phyloP scores from a whole-genome alignment of 92 coral and sea anemone genomes.

The Palythoa heliodiscus region DNA sequence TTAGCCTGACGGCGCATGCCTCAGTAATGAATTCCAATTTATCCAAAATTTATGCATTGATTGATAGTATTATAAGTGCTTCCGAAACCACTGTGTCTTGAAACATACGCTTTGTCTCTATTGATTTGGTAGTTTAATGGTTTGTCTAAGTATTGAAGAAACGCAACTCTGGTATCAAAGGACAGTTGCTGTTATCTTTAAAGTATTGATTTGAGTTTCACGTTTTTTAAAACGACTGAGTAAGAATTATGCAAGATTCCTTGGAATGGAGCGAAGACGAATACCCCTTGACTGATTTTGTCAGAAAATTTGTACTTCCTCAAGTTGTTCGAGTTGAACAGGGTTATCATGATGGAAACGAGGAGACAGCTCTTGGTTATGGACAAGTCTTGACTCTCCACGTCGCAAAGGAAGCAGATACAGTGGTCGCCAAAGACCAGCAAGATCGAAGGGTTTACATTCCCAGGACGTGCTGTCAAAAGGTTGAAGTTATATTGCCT shows the following conservation, averaged over 20 bases:
- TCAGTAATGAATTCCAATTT: too few species aligned
- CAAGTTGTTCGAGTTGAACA: constrained; percentile 45
- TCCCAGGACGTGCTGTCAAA: constrained; percentile 13
- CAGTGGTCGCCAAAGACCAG: constrained; percentile 36
- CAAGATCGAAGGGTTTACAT: constrained; percentile 2
- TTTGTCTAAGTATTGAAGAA: not conserved
- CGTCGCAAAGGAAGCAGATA: constrained; percentile 29
- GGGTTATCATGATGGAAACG: constrained; percentile 39
- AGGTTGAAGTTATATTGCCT: constrained; percentile 28
- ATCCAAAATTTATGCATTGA: too few species aligned
- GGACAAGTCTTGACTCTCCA: constrained; percentile 52
- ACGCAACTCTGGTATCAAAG: not conserved
- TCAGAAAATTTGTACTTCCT: constrained; percentile 36
- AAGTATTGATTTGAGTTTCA: not conserved
- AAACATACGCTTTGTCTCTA: not conserved
- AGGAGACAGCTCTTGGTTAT: constrained; percentile 31
- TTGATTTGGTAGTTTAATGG: not conserved
- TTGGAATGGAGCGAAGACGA: constrained; percentile 41
- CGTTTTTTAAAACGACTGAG: not conserved
- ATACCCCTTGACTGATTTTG: constrained; percentile 26
- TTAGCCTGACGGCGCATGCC: too few species aligned
- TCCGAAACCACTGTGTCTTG: not conserved
- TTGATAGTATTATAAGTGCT: not conserved
- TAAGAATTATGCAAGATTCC: constrained; percentile 1
- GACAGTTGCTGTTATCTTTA: not conserved